These are phyloP conservation scores for Rhea pennata DNA, from an alignment of 2,113 vertebrate genomes.

Conservation along the genomic window DNA sequence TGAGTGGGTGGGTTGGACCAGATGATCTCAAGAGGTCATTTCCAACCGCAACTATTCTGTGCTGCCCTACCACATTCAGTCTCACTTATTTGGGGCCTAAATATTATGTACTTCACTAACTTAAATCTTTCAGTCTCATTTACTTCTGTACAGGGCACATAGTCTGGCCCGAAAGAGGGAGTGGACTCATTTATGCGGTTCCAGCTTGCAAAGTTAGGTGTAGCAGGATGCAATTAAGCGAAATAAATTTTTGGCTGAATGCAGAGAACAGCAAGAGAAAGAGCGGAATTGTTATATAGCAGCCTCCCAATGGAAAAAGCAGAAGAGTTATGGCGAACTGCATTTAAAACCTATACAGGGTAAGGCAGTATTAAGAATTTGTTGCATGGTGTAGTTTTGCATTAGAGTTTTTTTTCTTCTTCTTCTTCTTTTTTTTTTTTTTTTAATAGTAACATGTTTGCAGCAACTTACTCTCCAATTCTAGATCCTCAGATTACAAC, in stretches of 20 bases:
- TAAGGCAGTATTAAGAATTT: neutral
- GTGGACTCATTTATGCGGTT: neutral
- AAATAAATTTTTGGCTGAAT: conserved; percentile 22
- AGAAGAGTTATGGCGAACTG: neutral
- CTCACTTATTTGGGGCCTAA: too few species aligned
- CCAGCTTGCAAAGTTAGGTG: neutral
- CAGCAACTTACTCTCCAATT: neutral
- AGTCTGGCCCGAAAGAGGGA: neutral
- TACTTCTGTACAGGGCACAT: neutral
- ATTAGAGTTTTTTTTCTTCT: neutral
- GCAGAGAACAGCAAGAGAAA: conserved; percentile 19
- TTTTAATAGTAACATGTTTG: neutral
- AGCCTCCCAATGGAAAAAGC: conserved; percentile 16
- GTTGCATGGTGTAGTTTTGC: neutral
- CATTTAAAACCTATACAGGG: neutral
- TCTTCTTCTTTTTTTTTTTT: neutral
- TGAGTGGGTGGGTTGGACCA: neutral
- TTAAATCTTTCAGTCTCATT: too few species aligned
- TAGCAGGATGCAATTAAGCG: neutral
- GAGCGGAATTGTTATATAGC: conserved; percentile 33
- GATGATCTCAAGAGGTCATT: neutral
- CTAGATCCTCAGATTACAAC: neutral
- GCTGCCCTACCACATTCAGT: too few species aligned
- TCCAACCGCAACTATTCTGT: too few species aligned
- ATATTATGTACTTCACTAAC: too few species aligned